phyloP scores from a whole-genome alignment of 2,797 vertebrate species.

The Pantherophis vulpinus region DNA sequence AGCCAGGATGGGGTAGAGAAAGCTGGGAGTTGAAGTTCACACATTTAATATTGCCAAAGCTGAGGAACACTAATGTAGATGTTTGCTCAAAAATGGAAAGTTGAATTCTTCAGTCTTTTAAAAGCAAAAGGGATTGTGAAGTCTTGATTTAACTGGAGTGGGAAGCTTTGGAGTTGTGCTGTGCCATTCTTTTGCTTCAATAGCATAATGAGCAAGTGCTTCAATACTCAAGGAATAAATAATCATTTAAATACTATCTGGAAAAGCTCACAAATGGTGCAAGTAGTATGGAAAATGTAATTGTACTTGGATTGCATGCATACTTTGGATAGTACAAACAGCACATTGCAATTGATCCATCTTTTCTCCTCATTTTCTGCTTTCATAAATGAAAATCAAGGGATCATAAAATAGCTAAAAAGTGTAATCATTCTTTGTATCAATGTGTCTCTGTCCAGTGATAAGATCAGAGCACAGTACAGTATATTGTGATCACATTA shows the following conservation, averaged over 20 bases:
- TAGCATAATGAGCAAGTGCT: background rate
- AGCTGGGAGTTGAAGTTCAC: too few species aligned
- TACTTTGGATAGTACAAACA: background rate
- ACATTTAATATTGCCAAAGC: too few species aligned
- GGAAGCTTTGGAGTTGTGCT: background rate
- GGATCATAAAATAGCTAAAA: background rate
- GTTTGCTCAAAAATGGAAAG: background rate
- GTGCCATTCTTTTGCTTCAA: background rate
- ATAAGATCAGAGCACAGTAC: too few species aligned
- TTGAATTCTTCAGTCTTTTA: background rate
- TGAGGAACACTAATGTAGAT: background rate
- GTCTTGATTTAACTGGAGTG: background rate
- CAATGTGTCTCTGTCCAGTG: too few species aligned
- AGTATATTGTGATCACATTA: too few species aligned
- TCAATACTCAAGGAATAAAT: background rate
- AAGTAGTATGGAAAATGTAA: background rate
- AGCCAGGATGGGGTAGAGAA: background rate
- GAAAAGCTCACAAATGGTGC: background rate
- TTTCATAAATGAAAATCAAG: background rate
- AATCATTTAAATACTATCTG: background rate
- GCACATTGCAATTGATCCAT: background rate
- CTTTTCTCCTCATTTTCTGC: background rate
- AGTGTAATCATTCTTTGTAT: too few species aligned
- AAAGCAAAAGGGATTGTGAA: background rate
- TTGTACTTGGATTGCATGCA: background rate